Base-by-base conservation (phyloP, 2,888 invertebrate genomes). In the Anorthoa munda region DNA sequence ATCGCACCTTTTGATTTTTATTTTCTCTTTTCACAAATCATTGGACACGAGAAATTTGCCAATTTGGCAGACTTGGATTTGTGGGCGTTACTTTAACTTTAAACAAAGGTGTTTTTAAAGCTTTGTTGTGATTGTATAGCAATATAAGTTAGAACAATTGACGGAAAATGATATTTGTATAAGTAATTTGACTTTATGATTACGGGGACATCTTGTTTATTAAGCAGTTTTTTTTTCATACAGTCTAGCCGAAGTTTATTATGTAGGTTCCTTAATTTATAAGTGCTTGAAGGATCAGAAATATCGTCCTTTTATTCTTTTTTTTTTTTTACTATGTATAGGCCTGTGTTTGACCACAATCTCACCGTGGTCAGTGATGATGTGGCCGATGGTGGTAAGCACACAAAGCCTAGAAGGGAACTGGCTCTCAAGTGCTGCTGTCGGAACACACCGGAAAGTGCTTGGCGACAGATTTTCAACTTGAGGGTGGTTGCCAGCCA, bases 111-210 rank as follows among this genome's bases (percentile, higher is more conserved):
- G 13, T 55, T 73, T 0, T 75, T 18, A 13, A 39, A 73, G 23
- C 13, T 13, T 31, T 58, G n/a, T 18, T 75, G 17, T 48, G 48
- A 23, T 39, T 39, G 7, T 53, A 21, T 21, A 26, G 13, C 5
- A 17, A 13, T 39, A 39, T 1, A 39, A 39, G n/a, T 21, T 11
- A 21, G 15, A 55, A 71, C 60, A 55, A 71, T 78, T 31, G 45
- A 55, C 48, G 48, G 53, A 18, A 61, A 75, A 55, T 60, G 23
- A 12, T 63, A 15, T 45, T 31, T 55, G 23, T 18, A 74, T 39
- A 60, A 53, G 15, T 60, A 7, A 58, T 31, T 74, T 59, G 51
- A 68, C 77, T 75, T 77, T 26, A 13, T 23, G 18, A 69, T 77
- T 48, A 77, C 18, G 55, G n/a, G 4, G 9, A 56, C 17, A 65